phyloP scores from a whole-genome alignment of 2,113 vertebrate species.

The Benitochromis conjunctus region DNA sequence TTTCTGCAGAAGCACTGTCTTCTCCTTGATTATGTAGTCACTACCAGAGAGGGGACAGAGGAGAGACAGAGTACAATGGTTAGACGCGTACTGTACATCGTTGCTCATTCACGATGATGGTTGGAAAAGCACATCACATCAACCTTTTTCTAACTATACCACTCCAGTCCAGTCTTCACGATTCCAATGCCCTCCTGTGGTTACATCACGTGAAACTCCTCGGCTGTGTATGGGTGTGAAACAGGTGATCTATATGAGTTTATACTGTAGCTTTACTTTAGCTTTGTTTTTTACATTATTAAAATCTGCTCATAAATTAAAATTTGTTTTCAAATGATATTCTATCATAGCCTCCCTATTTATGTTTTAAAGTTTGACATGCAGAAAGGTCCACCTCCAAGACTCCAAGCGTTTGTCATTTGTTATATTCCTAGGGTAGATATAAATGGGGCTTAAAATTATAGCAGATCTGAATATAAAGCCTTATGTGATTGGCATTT shows the following conservation, averaged over 20 bases:
- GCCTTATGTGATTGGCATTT: background rate
- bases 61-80: background rate
- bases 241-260: background rate
- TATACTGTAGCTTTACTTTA: background rate
- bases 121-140: background rate
- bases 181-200: background rate
- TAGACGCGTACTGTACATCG: background rate
- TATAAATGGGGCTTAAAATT: background rate
- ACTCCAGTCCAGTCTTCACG: background rate
- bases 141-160: background rate
- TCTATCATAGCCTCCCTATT: background rate
- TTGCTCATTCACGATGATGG: background rate
- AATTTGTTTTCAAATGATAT: background rate
- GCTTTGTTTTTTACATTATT: background rate
- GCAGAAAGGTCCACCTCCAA: background rate
- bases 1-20: slow-evolving; percentile 90
- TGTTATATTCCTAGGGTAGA: background rate
- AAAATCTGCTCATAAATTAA: background rate
- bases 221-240: background rate
- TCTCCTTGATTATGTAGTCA: slow-evolving; percentile 95
- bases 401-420: background rate
- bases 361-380: background rate
- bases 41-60: slow-evolving; percentile 49
- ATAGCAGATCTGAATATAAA: background rate
- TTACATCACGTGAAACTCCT: background rate